A percentile compares a stretch with the other conserved stretches of the same genome.
These are phyloP conservation scores for Bombus pyrosoma DNA, from an alignment of 1,140 invertebrate species.

Conservation along the genomic window DNA sequence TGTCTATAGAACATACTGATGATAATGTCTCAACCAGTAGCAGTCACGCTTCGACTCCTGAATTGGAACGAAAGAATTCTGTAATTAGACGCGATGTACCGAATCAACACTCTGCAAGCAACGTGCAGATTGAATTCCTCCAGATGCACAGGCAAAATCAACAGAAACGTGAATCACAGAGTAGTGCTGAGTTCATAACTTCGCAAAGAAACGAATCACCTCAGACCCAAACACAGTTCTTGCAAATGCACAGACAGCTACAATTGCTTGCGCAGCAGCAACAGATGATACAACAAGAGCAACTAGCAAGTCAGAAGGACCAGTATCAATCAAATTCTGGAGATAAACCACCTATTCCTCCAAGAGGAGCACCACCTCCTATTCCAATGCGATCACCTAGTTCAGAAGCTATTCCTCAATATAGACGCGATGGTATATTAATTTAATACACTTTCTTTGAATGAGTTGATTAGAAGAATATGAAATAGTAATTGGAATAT, in stretches of 20 bases:
- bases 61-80: slow-evolving; percentile 80
- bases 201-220: slow-evolving; percentile 63
- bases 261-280: slow-evolving; percentile 69
- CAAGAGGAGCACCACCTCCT: slow-evolving; percentile 83
- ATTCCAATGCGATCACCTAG: slow-evolving; percentile 79
- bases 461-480: neutral
- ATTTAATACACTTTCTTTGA: neutral
- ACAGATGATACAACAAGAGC: slow-evolving; percentile 71
- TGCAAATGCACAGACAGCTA: slow-evolving; percentile 75
- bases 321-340: slow-evolving; percentile 70
- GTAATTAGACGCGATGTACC: slow-evolving; percentile 78
- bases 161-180: slow-evolving; percentile 65
- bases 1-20: slow-evolving; percentile 71
- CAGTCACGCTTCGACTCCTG: slow-evolving; percentile 82
- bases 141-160: slow-evolving; percentile 78
- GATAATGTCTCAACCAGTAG: slow-evolving; percentile 79
- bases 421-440: slow-evolving; percentile 75
- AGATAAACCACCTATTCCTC: slow-evolving; percentile 84
- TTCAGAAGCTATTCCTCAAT: slow-evolving; percentile 74
- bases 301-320: slow-evolving; percentile 66
- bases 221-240: slow-evolving; percentile 71
- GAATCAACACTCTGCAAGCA: slow-evolving; percentile 65
- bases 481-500: neutral
- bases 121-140: slow-evolving; percentile 76
- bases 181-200: slow-evolving; percentile 59